phyloP scores from a whole-genome alignment of 2,113 vertebrate species.

The Vidua macroura region DNA sequence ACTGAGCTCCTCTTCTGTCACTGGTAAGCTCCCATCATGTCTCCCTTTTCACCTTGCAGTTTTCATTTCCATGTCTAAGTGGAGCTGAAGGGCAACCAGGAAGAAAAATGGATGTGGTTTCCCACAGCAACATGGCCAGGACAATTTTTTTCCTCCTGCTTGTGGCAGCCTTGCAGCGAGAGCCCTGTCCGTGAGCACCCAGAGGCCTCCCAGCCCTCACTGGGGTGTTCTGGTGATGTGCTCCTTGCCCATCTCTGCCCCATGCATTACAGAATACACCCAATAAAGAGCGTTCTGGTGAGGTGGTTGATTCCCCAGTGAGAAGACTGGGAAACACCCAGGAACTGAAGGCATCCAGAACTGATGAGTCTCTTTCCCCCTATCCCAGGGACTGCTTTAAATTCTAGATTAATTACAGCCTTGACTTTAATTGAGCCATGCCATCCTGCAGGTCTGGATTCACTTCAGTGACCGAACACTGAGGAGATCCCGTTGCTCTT shows the following conservation, averaged over 20 bases:
- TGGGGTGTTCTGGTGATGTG: not conserved
- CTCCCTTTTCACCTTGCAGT: not conserved
- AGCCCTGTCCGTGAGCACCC: fast-evolving
- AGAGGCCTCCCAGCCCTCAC: not conserved
- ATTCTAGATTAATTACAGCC: not conserved
- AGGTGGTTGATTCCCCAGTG: fast-evolving
- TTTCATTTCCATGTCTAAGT: not conserved
- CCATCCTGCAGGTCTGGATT: not conserved
- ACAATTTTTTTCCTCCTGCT: not conserved
- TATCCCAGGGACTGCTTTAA: not conserved
- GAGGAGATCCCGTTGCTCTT: not conserved
- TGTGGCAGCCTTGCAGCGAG: fast-evolving
- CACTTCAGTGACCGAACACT: not conserved
- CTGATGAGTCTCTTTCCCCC: not conserved
- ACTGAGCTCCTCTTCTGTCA: not conserved
- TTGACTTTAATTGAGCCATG: not conserved
- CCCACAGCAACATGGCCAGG: not conserved
- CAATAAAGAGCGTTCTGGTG: not conserved
- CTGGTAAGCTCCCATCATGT: not conserved
- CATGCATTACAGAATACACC: fast-evolving
- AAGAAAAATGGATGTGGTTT: not conserved
- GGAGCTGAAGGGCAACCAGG: not conserved
- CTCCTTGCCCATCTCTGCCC: not conserved
- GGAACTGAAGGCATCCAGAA: not conserved
- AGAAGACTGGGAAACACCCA: not conserved